These are phyloP conservation scores for Tenthredo livida DNA, from an alignment of 2,888 invertebrate species.

Conservation along the genomic window DNA sequence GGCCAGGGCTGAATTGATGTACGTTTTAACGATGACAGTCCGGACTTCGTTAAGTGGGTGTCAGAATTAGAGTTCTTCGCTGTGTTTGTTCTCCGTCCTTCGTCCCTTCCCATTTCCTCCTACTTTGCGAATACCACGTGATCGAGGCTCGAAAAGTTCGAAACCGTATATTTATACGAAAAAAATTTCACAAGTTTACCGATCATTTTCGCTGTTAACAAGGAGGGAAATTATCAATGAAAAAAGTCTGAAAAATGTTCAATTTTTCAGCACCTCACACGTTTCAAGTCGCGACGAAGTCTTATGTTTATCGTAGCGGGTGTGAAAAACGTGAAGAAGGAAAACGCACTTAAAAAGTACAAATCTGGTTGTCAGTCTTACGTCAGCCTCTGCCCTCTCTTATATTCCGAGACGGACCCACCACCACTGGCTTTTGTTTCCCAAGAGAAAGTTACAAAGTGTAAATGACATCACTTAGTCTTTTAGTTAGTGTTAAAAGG, in stretches of 20 bases:
- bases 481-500: slow-evolving; percentile 60
- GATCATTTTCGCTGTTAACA: neutral
- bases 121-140: neutral
- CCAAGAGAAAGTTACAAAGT: slow-evolving; percentile 63
- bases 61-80: slow-evolving; percentile 47
- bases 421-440: slow-evolving; percentile 59
- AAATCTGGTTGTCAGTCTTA: slow-evolving; percentile 70
- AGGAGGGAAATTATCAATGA: neutral
- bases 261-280: neutral
- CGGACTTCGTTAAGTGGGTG: slow-evolving; percentile 50
- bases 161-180: neutral
- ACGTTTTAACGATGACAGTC: slow-evolving; percentile 62
- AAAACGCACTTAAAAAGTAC: slow-evolving; percentile 67
- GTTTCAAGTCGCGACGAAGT: slow-evolving; percentile 54
- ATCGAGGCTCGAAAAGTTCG: neutral
- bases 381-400: slow-evolving; percentile 44
- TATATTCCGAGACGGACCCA: slow-evolving; percentile 59
- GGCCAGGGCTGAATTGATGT: slow-evolving; percentile 50
- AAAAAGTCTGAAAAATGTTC: neutral
- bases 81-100: slow-evolving; percentile 9
- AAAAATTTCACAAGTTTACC: neutral
- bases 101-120: neutral
- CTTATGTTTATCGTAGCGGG: slow-evolving; percentile 66
- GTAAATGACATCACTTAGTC: slow-evolving; percentile 65
- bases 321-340: slow-evolving; percentile 54